Evolutionary conservation across 2,113 vertebrate genomes (phyloP), one percentile per base, ranked within the genome.

Genomic region (Toxotes jaculatrix): DNA sequence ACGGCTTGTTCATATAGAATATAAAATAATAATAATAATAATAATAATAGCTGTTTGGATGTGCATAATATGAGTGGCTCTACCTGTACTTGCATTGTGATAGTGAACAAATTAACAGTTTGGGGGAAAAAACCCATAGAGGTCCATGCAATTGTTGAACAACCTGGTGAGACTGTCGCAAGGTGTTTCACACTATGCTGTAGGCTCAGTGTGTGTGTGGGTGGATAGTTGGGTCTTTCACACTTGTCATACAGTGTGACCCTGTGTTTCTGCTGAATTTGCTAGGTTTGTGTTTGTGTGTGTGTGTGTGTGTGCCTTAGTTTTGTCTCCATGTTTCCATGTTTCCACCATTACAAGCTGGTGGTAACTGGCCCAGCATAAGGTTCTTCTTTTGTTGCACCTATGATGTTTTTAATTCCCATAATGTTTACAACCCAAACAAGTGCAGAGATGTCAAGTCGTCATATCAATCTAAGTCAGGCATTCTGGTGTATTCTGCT

Each of bases 101-200:
- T 72, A 47, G 51, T 55, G 12, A 49, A 17, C 16, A 23, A 17
- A 61, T 65, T 40, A 75, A 32, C 38, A 62, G n/a, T 80, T 63
- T 74, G 31, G 10, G 63, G 45, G 4, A 10, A 34, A 67, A n/a
- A 72, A 71, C 32, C 47, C 14, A 11, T 12, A 23, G 73, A 74
- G 49, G 51, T 56, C 66, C 1, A 3, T 67, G 80, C 19, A 80
- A 67, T 79, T 56, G 61, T 68, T 83, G 74, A 76, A 86, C 31
- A 72, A 68, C 79, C 49, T 66, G 45, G 71, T 67, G 64, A 51
- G 70, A 67, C n/a, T 42, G 34, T 69, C 38, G 53, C 70, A 63
- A 79, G 85, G 75, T 82, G 65, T 79, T 91, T 92, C 79, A 91
- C 91, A 87, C 90, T 10, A 11, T 32, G 59, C 21, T 23, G 27